A percentile compares a stretch with the other conserved stretches of the same genome.
phyloP scores from a whole-genome alignment of 2,113 vertebrate genomes.

The Phyllopteryx taeniolatus region DNA sequence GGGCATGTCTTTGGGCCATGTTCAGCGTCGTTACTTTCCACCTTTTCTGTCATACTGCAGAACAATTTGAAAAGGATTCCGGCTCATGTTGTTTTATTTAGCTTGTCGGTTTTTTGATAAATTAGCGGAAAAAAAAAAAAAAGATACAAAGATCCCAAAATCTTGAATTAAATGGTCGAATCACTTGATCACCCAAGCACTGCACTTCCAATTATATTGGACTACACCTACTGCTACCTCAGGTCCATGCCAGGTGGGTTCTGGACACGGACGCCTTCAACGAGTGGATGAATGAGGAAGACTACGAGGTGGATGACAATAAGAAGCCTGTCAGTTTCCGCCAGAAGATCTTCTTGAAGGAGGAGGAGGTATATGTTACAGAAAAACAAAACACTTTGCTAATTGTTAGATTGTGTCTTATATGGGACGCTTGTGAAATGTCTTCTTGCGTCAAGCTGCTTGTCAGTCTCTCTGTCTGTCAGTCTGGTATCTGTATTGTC shows the following conservation, averaged over 20 bases:
- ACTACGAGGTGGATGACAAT: conserved; percentile 94
- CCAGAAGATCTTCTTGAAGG: conserved; percentile 86
- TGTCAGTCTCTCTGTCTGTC: not conserved
- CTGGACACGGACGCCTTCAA: conserved; percentile 92
- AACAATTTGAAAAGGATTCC: too few species aligned
- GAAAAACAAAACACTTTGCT: not conserved
- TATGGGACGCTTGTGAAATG: not conserved
- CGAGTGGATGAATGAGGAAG: conserved; percentile 99
- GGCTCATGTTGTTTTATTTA: too few species aligned
- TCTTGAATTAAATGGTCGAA: too few species aligned
- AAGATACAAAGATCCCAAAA: too few species aligned
- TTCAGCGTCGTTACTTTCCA: too few species aligned
- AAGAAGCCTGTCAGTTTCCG: conserved; percentile 87
- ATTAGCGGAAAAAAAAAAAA: too few species aligned
- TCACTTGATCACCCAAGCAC: too few species aligned
- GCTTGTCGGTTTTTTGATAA: too few species aligned
- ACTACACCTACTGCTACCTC: not conserved
- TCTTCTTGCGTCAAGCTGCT: not conserved
- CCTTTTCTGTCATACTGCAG: too few species aligned
- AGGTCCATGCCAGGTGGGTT: conserved; percentile 96
- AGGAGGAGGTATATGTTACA: conserved; percentile 82
- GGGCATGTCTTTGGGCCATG: too few species aligned
- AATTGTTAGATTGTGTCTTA: not conserved
- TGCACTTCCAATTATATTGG: not conserved
- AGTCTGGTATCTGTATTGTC: conserved; percentile 1